These are phyloP conservation scores for Drosophila bifasciata DNA, from an alignment of 1,140 invertebrate species.

Conservation along the genomic window DNA sequence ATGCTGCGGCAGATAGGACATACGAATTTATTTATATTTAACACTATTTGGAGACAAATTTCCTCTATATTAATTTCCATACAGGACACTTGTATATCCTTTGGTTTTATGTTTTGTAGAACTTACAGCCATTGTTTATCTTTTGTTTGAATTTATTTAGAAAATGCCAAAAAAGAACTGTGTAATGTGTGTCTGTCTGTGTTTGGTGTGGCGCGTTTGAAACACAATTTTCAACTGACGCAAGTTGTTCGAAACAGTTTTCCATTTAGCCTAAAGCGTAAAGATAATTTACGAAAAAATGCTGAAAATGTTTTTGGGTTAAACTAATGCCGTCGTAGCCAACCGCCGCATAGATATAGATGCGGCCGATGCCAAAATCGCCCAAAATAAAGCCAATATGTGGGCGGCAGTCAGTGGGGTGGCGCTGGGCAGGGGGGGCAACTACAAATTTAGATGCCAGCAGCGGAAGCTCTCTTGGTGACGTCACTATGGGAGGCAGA, in stretches of 20 bases:
- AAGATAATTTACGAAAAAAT: conserved; percentile 74
- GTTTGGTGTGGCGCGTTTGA: conserved; percentile 68
- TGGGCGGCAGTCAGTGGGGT: conserved; percentile 30
- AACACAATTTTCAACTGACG: conserved; percentile 78
- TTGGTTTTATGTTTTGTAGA: conserved; percentile 14
- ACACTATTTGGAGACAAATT: neutral
- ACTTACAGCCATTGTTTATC: conserved; percentile 78
- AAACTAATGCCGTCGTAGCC: conserved; percentile 62
- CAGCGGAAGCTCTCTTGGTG: conserved; percentile 61
- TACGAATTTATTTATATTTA: too few relatives aligned
- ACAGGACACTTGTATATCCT: conserved; percentile 17
- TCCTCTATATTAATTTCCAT: conserved; percentile 1
- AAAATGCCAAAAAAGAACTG: conserved; percentile 51
- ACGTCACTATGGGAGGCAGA: conserved; percentile 50
- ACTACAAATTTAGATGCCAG: conserved; percentile 58
- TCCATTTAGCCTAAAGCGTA: conserved; percentile 77
- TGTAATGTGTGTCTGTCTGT: conserved; percentile 35
- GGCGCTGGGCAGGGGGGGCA: conserved; percentile 2
- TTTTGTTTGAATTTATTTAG: conserved; percentile 29
- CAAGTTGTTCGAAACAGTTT: conserved; percentile 78
- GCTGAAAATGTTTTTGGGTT: conserved; percentile 69
- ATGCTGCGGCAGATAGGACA: too few relatives aligned
- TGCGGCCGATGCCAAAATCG: conserved; percentile 65
- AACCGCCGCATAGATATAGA: conserved; percentile 22
- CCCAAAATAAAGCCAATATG: conserved; percentile 67